Percentiles rank a stretch among this genome's conserved stretches.
phyloP scores from a whole-genome alignment of 2,113 vertebrate species.

The Saccopteryx leptura region DNA sequence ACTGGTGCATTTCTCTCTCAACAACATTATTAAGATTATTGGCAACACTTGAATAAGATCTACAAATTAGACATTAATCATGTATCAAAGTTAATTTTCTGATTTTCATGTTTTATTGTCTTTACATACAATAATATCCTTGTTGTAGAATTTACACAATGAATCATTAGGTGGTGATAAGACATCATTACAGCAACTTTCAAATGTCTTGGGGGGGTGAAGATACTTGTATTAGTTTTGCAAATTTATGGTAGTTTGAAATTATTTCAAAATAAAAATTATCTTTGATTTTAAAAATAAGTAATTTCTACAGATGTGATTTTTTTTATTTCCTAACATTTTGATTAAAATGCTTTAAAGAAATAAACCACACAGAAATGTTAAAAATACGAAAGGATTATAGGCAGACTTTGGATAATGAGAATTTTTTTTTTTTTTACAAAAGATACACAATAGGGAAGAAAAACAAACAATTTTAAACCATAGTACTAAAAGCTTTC shows the following conservation, averaged over 20 bases:
- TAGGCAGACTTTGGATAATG: neutral
- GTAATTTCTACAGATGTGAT: neutral
- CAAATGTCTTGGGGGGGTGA: neutral
- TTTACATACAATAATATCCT: neutral
- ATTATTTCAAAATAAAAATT: neutral
- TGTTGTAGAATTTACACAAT: neutral
- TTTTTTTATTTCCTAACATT: slow-evolving; percentile 37
- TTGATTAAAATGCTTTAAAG: slow-evolving; percentile 68
- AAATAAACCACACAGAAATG: slow-evolving; percentile 52
- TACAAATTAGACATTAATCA: neutral
- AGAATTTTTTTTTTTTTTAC: slow-evolving; percentile 36
- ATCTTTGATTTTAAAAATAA: neutral
- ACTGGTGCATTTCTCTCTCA: neutral
- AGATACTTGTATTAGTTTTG: neutral
- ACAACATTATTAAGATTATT: neutral
- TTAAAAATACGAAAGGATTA: slow-evolving; percentile 54
- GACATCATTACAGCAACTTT: neutral
- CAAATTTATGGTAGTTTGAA: neutral
- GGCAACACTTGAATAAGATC: neutral
- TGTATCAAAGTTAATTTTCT: neutral
- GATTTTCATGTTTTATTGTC: neutral
- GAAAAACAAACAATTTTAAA: slow-evolving; percentile 76
- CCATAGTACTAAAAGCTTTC: slow-evolving; percentile 92
- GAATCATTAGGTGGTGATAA: neutral
- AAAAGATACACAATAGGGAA: slow-evolving; percentile 46